Conservation (phyloP, 2,888 invertebrate species). For the Latrodectus elegans region DNA sequence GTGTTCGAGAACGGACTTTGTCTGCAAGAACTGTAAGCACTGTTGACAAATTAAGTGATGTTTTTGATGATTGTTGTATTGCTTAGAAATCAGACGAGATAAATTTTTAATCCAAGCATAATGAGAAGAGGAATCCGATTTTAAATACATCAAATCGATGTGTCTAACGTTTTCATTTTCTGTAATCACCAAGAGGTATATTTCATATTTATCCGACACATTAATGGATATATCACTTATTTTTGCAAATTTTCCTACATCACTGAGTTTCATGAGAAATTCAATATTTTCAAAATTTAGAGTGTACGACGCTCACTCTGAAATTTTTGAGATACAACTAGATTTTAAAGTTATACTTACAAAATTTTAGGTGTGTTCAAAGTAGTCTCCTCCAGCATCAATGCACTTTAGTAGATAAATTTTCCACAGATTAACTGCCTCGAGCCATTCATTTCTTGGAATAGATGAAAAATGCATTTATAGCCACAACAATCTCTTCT, state of each 20-base stretch:
- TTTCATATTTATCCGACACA: neutral
- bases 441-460: no score
- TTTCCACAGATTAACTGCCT: no score
- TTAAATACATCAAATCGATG: neutral
- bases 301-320: no score
- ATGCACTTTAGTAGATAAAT: no score
- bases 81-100: no score
- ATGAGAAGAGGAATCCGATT: neutral
- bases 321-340: no score
- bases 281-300: neutral
- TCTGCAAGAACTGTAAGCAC: constrained; percentile 21
- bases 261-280: constrained; percentile 9
- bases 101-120: constrained; percentile 20
- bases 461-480: no score
- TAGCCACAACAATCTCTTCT: no score
- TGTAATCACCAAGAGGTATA: constrained; percentile 15
- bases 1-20: neutral
- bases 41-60: constrained; percentile 9
- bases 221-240: constrained; percentile 20
- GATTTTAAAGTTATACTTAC: no score
- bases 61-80: no score
- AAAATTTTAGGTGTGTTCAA: no score
- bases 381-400: no score
- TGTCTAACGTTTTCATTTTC: neutral
- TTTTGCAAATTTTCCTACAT: constrained; percentile 6